Evolutionary conservation across 2,113 vertebrate species (phyloP).

Genomic region (Grus americana): DNA sequence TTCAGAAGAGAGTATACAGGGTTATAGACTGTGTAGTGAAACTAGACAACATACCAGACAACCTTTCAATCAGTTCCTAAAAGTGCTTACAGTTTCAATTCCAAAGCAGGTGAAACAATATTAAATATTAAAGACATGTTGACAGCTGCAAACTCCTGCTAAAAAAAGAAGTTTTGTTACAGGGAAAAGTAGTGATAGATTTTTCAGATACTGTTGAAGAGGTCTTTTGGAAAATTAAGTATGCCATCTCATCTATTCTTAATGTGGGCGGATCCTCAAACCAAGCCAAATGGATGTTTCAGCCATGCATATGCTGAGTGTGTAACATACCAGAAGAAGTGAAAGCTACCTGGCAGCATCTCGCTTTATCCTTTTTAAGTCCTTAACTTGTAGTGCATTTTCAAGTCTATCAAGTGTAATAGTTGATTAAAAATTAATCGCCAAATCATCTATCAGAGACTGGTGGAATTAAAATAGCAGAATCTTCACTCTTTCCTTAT

Average conservation of each 20-base stretch:
- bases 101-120: slow-evolving; percentile 43
- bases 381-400: not conserved
- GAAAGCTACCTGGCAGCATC: slow-evolving; percentile 29
- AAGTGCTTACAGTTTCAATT: slow-evolving; percentile 22
- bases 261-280: slow-evolving; percentile 6
- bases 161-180: slow-evolving; percentile 27
- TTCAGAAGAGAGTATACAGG: not conserved
- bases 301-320: slow-evolving; percentile 13
- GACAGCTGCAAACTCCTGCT: slow-evolving; percentile 9
- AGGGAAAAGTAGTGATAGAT: not conserved
- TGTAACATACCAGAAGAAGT: slow-evolving; percentile 18
- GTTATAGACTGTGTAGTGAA: not conserved
- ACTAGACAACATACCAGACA: not conserved
- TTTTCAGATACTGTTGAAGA: slow-evolving; percentile 2
- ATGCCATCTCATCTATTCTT: slow-evolving; percentile 52
- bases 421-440: slow-evolving; percentile 20
- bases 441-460: not conserved
- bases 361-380: not conserved
- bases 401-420: not conserved
- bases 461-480: not conserved
- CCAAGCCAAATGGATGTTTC: slow-evolving; percentile 44
- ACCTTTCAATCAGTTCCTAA: slow-evolving; percentile 20
- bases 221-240: slow-evolving; percentile 33
- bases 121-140: slow-evolving; percentile 48
- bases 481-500: not conserved